Evolutionary conservation across 2,888 invertebrate species (phyloP), one percentile per base, ranked within the genome.

Genomic region (Parnassius orleans): DNA sequence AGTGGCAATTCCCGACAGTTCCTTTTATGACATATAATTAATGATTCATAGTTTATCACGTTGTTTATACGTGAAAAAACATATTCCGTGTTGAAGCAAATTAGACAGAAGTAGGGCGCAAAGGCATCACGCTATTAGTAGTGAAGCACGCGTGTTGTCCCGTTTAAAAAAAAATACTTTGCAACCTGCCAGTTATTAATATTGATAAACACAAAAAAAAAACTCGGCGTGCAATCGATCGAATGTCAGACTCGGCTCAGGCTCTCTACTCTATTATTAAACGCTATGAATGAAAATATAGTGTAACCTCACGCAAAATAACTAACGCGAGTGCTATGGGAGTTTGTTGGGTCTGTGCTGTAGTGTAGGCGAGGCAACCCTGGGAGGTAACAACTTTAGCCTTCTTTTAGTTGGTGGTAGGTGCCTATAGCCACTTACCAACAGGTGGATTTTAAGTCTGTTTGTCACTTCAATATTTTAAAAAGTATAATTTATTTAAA

Each of bases 211-310:
- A 60, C 43, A 61, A 54, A 60, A 66, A 15, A 24, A 48, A 57
- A 64, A 57, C 60, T 61, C 10, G 48, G 41, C 61, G 51, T 53
- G 64, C 61, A 60, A 65, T 78, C 76, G 77, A 78, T 75, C 68
- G 68, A 64, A 63, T 68, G 68, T 68, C 68, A 66, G 63, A 19
- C 14, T 9, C n/a, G 33, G 2, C 53, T 9, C 43, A 7, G 42
- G 24, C 61, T 69, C 66, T 61, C 68, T 66, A 65, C 77, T 81
- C 74, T 81, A 77, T 80, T 80, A 84, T 83, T 82, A 83, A 79
- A 78, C 72, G 74, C 72, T 74, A 79, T 81, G 81, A 80, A 81
- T 81, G 82, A 84, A 83, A 83, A 83, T 76, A 81, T 77, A 72
- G 75, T 75, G 72, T 68, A 72, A 75, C 77, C 80, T 80, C 79